phyloP scores from a whole-genome alignment of 1,140 invertebrate species.

The Trichomalopsis sarcophagae region DNA sequence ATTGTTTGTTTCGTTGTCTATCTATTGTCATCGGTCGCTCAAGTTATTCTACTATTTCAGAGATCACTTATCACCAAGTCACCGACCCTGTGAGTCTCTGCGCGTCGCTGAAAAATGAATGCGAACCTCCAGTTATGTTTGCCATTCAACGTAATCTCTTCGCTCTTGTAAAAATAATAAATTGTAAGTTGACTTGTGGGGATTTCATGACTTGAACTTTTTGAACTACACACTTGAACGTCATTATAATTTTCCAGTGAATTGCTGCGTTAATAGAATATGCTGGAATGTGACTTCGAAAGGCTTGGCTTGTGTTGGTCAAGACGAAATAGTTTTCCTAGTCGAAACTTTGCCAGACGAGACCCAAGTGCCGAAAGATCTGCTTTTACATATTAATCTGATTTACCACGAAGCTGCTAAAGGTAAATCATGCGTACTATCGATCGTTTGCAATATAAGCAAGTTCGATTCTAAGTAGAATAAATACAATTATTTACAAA shows the following conservation, averaged over 20 bases:
- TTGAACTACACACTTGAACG: neutral
- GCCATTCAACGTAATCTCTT: constrained; percentile 87
- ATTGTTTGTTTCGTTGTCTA: neutral
- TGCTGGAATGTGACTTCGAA: constrained; percentile 89
- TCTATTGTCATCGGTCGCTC: neutral
- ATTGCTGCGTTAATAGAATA: constrained; percentile 86
- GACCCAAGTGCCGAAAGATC: constrained; percentile 82
- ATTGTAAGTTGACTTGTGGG: constrained; percentile 77
- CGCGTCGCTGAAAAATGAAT: constrained; percentile 76
- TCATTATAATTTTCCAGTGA: constrained; percentile 77
- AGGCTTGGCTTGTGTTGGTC: constrained; percentile 88
- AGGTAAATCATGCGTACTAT: constrained; percentile 74
- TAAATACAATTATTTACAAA: too few species aligned
- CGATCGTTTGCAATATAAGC: too few species aligned
- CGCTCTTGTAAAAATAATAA: constrained; percentile 85
- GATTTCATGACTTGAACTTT: neutral
- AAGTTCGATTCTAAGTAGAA: too few species aligned
- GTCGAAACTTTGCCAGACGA: constrained; percentile 85
- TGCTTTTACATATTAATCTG: constrained; percentile 85
- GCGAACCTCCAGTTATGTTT: constrained; percentile 81
- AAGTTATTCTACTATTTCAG: constrained; percentile 62
- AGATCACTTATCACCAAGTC: constrained; percentile 78
- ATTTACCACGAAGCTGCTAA: constrained; percentile 87
- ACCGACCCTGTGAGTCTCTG: constrained; percentile 74
- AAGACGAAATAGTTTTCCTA: constrained; percentile 90